Evolutionary conservation across 1,140 invertebrate species (phyloP).

Genomic region (Adoxophyes honmai): DNA sequence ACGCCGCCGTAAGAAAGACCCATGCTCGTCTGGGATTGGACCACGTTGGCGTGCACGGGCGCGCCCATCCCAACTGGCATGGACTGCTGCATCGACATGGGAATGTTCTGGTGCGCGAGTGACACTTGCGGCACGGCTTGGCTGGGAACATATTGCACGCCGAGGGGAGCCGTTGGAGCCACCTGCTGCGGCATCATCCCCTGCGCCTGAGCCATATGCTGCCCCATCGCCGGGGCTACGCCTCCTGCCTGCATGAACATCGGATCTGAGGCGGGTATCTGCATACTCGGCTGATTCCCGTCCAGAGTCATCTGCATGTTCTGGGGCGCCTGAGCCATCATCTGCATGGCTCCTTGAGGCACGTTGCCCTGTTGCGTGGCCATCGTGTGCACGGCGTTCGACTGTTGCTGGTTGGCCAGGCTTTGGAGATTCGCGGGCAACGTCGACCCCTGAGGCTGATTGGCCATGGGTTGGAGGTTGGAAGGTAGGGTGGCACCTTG

Average conservation of each 20-base stretch:
- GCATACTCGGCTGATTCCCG: slow-evolving; percentile 74
- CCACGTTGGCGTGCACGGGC: slow-evolving; percentile 66
- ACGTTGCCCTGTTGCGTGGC: slow-evolving; percentile 77
- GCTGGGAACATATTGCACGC: slow-evolving; percentile 70
- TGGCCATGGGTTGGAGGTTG: slow-evolving; percentile 68
- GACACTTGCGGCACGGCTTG: slow-evolving; percentile 64
- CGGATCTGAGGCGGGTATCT: slow-evolving; percentile 73
- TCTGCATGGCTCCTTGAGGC: slow-evolving; percentile 78
- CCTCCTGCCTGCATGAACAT: slow-evolving; percentile 68
- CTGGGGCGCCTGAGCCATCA: slow-evolving; percentile 76
- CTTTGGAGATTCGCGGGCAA: slow-evolving; percentile 79
- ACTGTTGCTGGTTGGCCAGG: slow-evolving; percentile 69
- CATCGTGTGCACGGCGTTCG: slow-evolving; percentile 64
- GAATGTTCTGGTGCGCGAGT: slow-evolving; percentile 69
- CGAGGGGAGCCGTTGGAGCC: slow-evolving; percentile 64
- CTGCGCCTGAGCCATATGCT: slow-evolving; percentile 67
- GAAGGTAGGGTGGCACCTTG: slow-evolving; percentile 71
- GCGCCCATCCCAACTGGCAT: slow-evolving; percentile 71
- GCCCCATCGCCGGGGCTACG: slow-evolving; percentile 50
- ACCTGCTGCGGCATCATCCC: slow-evolving; percentile 66
- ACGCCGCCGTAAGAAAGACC: slow-evolving; percentile 65
- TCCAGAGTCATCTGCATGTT: slow-evolving; percentile 77
- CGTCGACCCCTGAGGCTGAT: slow-evolving; percentile 77
- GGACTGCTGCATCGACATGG: slow-evolving; percentile 72
- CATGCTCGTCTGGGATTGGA: slow-evolving; percentile 73